phyloP scores from a whole-genome alignment of 2,797 vertebrate genomes.

The Okamejei kenojei region DNA sequence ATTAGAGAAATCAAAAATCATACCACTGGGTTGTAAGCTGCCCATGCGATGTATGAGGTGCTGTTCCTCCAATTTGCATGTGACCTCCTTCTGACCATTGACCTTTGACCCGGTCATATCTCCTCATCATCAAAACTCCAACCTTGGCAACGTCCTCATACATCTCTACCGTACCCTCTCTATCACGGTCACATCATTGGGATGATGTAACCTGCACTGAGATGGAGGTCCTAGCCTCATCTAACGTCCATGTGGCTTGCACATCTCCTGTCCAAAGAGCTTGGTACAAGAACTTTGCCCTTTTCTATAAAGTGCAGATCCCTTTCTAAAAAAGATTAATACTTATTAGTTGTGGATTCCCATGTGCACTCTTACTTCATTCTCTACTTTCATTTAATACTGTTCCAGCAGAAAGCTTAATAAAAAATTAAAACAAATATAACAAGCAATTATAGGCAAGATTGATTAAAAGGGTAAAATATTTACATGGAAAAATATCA shows the following conservation, averaged over 20 bases:
- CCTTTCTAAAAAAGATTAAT: neutral
- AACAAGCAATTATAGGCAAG: slow-evolving; percentile 18
- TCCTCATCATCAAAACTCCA: too few relatives aligned
- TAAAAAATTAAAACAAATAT: slow-evolving; percentile 34
- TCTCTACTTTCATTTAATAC: neutral
- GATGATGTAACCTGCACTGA: neutral
- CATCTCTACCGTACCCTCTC: too few relatives aligned
- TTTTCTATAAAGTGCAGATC: neutral
- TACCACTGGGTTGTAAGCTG: too few relatives aligned
- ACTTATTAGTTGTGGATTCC: slow-evolving; percentile 18
- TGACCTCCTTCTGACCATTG: too few relatives aligned
- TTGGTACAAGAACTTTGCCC: neutral
- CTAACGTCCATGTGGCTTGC: neutral
- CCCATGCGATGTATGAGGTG: too few relatives aligned
- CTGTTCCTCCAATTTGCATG: too few relatives aligned
- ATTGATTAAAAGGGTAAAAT: slow-evolving; percentile 31
- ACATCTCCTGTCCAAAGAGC: too few relatives aligned
- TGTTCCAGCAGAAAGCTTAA: slow-evolving; percentile 6
- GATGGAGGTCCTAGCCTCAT: neutral
- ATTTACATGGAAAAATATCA: slow-evolving; percentile 27
- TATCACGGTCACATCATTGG: neutral
- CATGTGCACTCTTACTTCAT: neutral
- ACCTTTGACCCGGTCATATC: too few relatives aligned
- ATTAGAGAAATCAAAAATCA: too few relatives aligned
- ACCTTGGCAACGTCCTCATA: too few relatives aligned